These are phyloP conservation scores for Latheticus oryzae DNA, from an alignment of 2,888 invertebrate species.

Conservation along the genomic window DNA sequence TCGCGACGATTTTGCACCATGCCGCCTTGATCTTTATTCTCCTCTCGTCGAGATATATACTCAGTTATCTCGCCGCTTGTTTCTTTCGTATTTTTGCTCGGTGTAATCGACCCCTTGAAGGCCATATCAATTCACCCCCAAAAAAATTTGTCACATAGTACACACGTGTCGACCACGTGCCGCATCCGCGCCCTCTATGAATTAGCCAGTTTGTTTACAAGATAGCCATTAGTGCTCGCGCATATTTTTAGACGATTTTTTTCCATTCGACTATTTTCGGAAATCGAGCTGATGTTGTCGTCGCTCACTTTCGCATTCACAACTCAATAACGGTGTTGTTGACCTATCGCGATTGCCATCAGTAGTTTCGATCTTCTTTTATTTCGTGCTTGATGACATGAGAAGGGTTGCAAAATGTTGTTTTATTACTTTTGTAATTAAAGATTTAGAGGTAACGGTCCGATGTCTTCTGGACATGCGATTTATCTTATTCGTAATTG, in stretches of 20 bases:
- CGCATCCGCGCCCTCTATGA: constrained; percentile 8
- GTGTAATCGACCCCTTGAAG: constrained; percentile 9
- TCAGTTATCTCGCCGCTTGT: constrained; percentile 24
- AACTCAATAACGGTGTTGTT: constrained; percentile 34
- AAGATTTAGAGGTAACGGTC: constrained; percentile 11
- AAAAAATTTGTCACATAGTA: constrained; percentile 18
- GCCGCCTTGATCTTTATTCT: constrained; percentile 23
- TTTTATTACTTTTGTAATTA: constrained; percentile 10
- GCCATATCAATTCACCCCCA: constrained; percentile 13
- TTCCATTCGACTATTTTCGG: constrained; percentile 22
- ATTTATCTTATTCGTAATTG: constrained; percentile 5
- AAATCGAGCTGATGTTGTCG: constrained; percentile 15
- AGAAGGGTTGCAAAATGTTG: constrained; percentile 5
- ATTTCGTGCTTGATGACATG: constrained; percentile 8
- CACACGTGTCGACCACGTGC: constrained; percentile 26
- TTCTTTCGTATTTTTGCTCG: constrained; percentile 3
- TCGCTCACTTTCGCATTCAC: constrained; percentile 26
- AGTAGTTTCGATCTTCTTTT: constrained; percentile 9
- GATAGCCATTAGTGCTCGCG: constrained; percentile 25
- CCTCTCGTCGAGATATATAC: constrained; percentile 14
- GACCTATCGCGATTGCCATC: constrained; percentile 29
- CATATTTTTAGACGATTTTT: constrained; percentile 34
- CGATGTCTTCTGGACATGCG: constrained; percentile 1
- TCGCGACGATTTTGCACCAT: background rate
- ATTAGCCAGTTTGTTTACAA: constrained; percentile 32